phyloP scores from a whole-genome alignment of 2,797 vertebrate genomes.

The Catamblyrhynchus diadema region DNA sequence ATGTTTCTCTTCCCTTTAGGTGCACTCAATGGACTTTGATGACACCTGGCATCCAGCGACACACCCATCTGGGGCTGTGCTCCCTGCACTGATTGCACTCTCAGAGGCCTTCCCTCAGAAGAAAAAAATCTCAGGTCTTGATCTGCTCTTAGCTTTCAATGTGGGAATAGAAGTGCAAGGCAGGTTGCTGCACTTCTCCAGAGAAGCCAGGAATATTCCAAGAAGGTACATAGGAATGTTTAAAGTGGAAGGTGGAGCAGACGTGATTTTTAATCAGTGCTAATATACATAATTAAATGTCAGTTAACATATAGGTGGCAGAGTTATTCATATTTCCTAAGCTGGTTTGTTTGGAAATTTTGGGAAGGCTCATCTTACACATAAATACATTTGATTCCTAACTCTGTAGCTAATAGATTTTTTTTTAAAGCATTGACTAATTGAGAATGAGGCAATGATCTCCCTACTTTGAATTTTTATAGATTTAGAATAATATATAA shows the following conservation, averaged over 20 bases:
- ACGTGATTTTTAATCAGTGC: not conserved
- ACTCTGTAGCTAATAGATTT: not conserved
- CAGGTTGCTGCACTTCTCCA: constrained; percentile 86
- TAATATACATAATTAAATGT: not conserved
- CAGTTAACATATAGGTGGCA: not conserved
- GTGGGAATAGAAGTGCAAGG: constrained; percentile 93
- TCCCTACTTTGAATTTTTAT: not conserved
- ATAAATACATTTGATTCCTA: not conserved
- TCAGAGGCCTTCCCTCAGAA: constrained; percentile 77
- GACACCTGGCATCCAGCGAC: constrained; percentile 97
- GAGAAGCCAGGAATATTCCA: constrained; percentile 88
- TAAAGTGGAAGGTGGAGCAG: not conserved
- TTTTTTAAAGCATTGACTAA: not conserved
- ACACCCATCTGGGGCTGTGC: constrained; percentile 88
- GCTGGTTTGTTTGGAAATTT: not conserved
- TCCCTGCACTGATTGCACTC: constrained; percentile 86
- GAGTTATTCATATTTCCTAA: not conserved
- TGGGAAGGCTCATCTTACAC: not conserved
- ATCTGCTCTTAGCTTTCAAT: constrained; percentile 91
- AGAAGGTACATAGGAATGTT: constrained; percentile 77
- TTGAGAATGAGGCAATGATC: not conserved
- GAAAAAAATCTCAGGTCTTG: constrained; percentile 81
- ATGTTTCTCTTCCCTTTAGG: constrained; percentile 66
- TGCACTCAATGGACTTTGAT: constrained; percentile 97
- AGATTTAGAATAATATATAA: not conserved